A percentile compares a stretch with the other conserved stretches of the same genome.
Evolutionary conservation across 64 coral and sea anemone genomes (phyloP).

Genomic region (Anthopleura sola): DNA sequence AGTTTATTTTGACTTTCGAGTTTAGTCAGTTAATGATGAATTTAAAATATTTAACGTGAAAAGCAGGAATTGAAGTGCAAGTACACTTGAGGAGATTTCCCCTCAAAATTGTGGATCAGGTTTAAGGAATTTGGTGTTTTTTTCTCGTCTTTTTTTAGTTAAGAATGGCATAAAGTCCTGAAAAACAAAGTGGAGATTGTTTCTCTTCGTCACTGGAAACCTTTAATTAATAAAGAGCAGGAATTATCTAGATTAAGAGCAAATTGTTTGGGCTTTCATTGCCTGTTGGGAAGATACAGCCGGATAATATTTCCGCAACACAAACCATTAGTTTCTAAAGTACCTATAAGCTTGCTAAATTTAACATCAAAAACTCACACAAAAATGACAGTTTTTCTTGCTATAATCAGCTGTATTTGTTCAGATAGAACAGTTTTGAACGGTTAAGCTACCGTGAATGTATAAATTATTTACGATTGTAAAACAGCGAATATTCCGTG

Average conservation of each 20-base stretch:
- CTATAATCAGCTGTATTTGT: not conserved
- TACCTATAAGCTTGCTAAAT: not conserved
- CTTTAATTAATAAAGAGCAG: constrained; percentile 4
- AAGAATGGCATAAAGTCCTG: not conserved
- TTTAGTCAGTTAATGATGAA: not conserved
- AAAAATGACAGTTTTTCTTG: not conserved
- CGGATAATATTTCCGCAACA: no score
- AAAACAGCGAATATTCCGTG: not conserved
- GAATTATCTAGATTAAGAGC: not conserved
- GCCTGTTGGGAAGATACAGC: no score
- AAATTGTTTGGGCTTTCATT: not conserved
- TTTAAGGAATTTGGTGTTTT: no score
- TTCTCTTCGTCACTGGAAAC: not conserved
- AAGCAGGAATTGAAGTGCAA: not conserved
- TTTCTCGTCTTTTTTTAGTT: no score
- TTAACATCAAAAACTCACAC: not conserved
- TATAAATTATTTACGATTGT: not conserved
- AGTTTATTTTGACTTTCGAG: not conserved
- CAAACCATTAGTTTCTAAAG: no score
- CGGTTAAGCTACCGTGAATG: not conserved
- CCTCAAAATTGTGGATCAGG: no score
- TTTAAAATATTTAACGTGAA: not conserved
- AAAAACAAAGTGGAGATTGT: not conserved
- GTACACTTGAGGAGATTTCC: no score
- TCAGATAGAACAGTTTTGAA: not conserved